Evolutionary conservation across 2,888 invertebrate genomes (phyloP).

Genomic region (Hypena proboscidalis): DNA sequence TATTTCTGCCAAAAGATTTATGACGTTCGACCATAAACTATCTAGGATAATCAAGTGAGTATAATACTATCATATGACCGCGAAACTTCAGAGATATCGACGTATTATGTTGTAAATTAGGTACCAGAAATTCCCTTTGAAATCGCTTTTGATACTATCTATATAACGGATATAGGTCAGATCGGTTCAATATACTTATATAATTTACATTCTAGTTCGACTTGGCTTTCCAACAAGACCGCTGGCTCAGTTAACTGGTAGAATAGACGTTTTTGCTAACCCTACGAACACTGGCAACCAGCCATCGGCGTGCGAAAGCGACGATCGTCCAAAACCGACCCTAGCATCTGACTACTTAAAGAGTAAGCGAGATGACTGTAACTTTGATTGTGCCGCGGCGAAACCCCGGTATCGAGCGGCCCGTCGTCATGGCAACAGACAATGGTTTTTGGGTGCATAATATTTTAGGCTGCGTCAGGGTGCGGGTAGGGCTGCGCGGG

Average conservation of each 20-base stretch:
- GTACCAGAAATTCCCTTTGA: constrained; percentile 30
- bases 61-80: constrained; percentile 22
- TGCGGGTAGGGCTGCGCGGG: constrained; percentile 58
- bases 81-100: constrained; percentile 18
- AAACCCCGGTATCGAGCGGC: constrained; percentile 77
- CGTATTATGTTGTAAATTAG: constrained; percentile 38
- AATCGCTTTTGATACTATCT: constrained; percentile 45
- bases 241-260: constrained; percentile 50
- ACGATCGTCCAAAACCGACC: constrained; percentile 69
- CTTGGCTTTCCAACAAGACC: constrained; percentile 75
- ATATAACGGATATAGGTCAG: constrained; percentile 52
- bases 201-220: constrained; percentile 65
- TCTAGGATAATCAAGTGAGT: constrained; percentile 31
- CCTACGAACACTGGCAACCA: constrained; percentile 74
- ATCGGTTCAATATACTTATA: constrained; percentile 49
- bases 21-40: constrained; percentile 10
- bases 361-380: constrained; percentile 80
- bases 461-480: constrained; percentile 83
- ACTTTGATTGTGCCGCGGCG: constrained; percentile 68
- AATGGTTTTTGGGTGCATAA: constrained; percentile 86
- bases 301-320: constrained; percentile 73
- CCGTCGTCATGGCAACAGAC: constrained; percentile 84
- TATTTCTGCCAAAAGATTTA: constrained; percentile 1
- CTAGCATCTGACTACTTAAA: constrained; percentile 68
- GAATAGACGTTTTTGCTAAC: constrained; percentile 68